phyloP scores from a whole-genome alignment of 2,113 vertebrate genomes.

The Burhinus bistriatus region DNA sequence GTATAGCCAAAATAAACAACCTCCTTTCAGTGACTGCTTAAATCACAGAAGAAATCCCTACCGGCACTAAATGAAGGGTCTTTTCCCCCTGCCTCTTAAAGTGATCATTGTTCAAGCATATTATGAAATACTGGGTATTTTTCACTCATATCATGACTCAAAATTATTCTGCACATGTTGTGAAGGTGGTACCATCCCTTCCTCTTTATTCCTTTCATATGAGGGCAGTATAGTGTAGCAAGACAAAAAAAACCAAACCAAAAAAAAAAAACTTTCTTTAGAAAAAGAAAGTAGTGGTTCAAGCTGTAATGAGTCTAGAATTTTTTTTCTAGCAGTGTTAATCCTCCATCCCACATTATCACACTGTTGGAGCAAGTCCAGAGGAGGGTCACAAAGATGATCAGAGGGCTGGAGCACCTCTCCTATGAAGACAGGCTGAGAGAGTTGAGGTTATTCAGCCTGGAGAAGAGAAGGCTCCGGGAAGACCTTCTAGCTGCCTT shows the following conservation, averaged over 20 bases:
- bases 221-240: background rate
- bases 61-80: background rate
- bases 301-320: background rate
- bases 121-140: background rate
- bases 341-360: background rate
- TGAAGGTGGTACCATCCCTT: background rate
- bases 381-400: background rate
- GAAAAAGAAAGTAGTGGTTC: background rate
- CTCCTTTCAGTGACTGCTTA: background rate
- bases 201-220: background rate
- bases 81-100: background rate
- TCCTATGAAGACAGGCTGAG: background rate
- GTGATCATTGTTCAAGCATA: background rate
- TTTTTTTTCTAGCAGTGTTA: background rate
- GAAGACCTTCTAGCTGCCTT: background rate
- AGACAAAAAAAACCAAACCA: background rate
- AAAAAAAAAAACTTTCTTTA: background rate
- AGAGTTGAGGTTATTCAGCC: background rate
- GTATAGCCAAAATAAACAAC: background rate
- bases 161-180: background rate
- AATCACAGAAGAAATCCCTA: conserved; percentile 15
- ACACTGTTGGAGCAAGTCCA: background rate
- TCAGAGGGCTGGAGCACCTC: background rate
- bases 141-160: background rate
- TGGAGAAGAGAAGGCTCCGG: background rate